Percentiles rank a stretch among this genome's conserved stretches.
Conservation (phyloP, 2,888 invertebrate genomes). For the Abrostola triplasia region DNA sequence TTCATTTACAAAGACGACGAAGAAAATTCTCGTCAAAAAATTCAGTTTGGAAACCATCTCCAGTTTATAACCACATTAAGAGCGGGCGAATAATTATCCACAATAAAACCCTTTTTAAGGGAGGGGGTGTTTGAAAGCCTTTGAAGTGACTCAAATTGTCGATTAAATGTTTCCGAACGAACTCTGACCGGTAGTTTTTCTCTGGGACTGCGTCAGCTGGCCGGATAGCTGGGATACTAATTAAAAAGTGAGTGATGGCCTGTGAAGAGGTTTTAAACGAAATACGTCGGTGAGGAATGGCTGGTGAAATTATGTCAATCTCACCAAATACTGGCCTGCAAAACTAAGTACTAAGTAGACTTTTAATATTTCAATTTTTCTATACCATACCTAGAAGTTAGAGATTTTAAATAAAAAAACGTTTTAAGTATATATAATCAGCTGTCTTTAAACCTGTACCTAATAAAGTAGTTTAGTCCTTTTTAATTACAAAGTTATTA, state of each 20-base stretch:
- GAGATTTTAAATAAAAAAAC: no score
- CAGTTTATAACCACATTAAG: constrained; percentile 62
- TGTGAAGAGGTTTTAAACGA: constrained; percentile 2
- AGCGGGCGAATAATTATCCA: constrained; percentile 68
- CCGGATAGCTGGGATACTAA: constrained; percentile 13
- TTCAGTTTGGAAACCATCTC: constrained; percentile 38
- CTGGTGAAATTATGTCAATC: neutral
- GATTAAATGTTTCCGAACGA: constrained; percentile 54
- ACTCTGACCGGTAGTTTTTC: constrained; percentile 26
- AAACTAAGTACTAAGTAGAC: no score
- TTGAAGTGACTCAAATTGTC: constrained; percentile 68
- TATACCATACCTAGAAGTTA: no score
- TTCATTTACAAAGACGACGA: constrained; percentile 7
- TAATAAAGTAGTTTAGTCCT: no score
- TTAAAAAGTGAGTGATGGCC: constrained; percentile 25
- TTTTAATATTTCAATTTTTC: no score
- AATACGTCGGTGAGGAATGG: neutral
- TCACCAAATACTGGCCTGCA: no score
- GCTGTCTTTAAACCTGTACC: no score
- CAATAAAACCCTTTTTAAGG: constrained; percentile 63
- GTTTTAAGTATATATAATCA: no score
- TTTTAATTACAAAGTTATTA: no score
- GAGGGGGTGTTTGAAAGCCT: constrained; percentile 51
- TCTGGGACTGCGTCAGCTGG: constrained; percentile 28
- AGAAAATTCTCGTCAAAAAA: constrained; percentile 25